Base-by-base conservation (phyloP, 2,113 vertebrate species). In the Engraulis encrasicolus region DNA sequence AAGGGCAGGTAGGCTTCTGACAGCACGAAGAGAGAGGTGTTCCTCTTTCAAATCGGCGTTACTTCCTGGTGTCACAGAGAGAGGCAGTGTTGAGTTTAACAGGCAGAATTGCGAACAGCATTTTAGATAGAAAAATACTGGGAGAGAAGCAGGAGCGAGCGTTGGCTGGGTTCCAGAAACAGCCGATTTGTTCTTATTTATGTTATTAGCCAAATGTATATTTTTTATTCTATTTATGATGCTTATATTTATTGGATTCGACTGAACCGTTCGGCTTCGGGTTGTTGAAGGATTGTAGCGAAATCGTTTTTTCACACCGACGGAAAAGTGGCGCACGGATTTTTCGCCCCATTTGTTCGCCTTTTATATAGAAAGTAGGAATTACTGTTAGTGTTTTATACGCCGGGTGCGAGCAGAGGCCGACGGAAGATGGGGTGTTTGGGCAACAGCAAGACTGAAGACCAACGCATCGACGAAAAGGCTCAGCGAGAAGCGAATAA, bases 401-500 rank as follows among this genome's bases (percentile, higher is more conserved):
- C 36, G 82, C 52, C 49, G 66, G 50, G 40, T 79, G 54, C 80
- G 54, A 81, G 82, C 77, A 48, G 78, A 86, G 82, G 79, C 50
- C 23, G 77, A 36, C 83, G 83, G 86, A 93, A 89, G 83, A 97
- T 97, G 96, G 96, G 96, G 91, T 97, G 96, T 93, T 91, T 97
- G 93, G 96, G 96, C 91, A 97, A 96, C 95, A 96, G 95, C 95
- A 97, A 97, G 94, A 96, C 96, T 40, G 89, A 97, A 90, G 96
- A 97, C 93, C 96, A 96, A 91, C 95, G 96, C 89, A 96, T 96
- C 87, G 96, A 97, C 89, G 96, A 97, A 89, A 97, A 97, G 91
- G 96, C 96, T 80, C 95, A 96, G 88, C 94, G 96, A 87, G 96
- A 97, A 92, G 96, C 96, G 93, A 97, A 97, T 95, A 97, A 97